Percentiles rank a stretch among this genome's conserved stretches.
Conservation (phyloP, 2,113 vertebrate genomes). For the Corythoichthys haematopterus region DNA sequence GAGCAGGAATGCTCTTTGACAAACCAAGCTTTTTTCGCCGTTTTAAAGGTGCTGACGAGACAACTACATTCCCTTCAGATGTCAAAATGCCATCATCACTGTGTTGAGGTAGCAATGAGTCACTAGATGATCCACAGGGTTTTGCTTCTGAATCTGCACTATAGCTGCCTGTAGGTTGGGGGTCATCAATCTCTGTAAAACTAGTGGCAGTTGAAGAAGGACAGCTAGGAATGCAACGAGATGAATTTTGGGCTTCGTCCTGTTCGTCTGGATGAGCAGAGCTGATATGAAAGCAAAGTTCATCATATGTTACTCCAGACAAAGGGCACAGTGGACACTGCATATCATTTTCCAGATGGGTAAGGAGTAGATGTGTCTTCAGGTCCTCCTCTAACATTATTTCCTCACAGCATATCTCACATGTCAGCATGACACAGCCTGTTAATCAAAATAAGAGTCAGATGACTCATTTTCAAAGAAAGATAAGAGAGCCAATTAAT, state of each 20-base stretch:
- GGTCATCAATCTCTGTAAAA: background rate
- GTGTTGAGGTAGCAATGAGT: background rate
- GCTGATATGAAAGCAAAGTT: slow-evolving; percentile 72
- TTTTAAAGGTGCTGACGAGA: background rate
- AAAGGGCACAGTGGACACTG: slow-evolving; percentile 74
- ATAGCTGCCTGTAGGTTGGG: background rate
- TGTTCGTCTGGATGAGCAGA: slow-evolving; percentile 65
- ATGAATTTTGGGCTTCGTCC: background rate
- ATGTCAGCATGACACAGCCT: slow-evolving; percentile 70
- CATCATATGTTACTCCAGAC: slow-evolving; percentile 68
- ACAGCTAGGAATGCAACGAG: background rate
- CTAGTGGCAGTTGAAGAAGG: background rate
- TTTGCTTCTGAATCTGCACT: background rate
- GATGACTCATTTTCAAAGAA: background rate
- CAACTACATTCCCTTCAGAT: background rate
- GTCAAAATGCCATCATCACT: background rate
- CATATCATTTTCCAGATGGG: slow-evolving; percentile 65
- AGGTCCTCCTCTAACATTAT: slow-evolving; percentile 68
- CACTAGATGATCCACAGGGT: background rate
- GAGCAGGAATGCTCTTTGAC: background rate
- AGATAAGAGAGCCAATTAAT: background rate
- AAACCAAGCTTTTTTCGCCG: background rate
- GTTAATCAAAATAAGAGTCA: background rate
- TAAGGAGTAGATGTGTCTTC: slow-evolving; percentile 68
- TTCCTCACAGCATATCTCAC: slow-evolving; percentile 76